Evolutionary conservation across 2,888 invertebrate species (phyloP), one percentile per base, ranked within the genome.

Genomic region (Drosophila kuntzei): DNA sequence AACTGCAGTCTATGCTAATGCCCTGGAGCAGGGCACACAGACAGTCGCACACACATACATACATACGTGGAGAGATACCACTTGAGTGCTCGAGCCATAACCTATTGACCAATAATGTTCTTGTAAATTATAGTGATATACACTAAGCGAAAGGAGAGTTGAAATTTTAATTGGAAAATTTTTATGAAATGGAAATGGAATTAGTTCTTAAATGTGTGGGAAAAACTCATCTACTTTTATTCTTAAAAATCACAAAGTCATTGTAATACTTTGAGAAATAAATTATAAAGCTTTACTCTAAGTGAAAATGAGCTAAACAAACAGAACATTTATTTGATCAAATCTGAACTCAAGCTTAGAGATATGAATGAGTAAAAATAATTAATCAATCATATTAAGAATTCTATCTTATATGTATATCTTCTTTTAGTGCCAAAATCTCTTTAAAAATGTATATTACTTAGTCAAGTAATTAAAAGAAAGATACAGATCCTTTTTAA

Each of bases 1-100:
- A 78, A 75, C 71, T 75, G 76, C 76, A 76, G 76, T 76, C 76
- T 74, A 74, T 75, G 74, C 61, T 75, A 74, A 77, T 76, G 75
- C 75, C 78, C 37, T 9, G 27, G 8, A 62, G 74, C 55, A 25
- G 49, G 16, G 47, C 60, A 59, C 29, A 63, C 32, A 57, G 47
- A 37, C 41, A 59, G 14, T 47, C 22, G 49, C 16, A 47, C 18
- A 49, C 12, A 44, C 29, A 73, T 5, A 58, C 12, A 46, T 11
- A 32, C 18, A 49, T 2, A 39, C 8, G n/a, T n/a, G n/a, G n/a
- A 46, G 41, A 54, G 11, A 55, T 14, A 34, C 22, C 18, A 27
- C 16, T 46, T 11, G 20, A 39, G n/a, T 50, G 32, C 58, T 44
- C 62, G 34, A 22, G 74, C 61, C 46, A 65, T 78, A 74, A 76